These are phyloP conservation scores for Geococcyx californianus DNA, from an alignment of 2,113 vertebrate species.

Conservation along the genomic window DNA sequence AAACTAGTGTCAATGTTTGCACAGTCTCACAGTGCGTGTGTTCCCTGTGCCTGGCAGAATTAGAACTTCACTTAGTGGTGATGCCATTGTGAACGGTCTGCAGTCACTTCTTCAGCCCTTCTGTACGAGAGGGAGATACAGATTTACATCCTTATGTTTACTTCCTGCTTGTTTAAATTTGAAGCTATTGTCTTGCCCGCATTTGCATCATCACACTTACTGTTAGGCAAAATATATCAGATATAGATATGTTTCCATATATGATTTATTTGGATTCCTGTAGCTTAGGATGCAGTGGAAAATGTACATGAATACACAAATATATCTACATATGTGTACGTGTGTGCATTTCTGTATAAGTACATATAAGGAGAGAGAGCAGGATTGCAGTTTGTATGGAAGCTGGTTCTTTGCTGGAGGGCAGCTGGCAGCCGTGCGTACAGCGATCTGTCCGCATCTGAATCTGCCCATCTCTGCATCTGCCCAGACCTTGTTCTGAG, in stretches of 20 bases:
- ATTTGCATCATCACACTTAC: not conserved
- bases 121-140: not conserved
- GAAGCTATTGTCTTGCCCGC: not conserved
- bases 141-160: not conserved
- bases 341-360: accelerated
- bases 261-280: not conserved
- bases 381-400: accelerated
- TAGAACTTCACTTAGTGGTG: not conserved
- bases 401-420: not conserved
- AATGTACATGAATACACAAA: not conserved
- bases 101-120: not conserved
- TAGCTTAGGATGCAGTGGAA: not conserved
- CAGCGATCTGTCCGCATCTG: accelerated
- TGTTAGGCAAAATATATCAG: not conserved
- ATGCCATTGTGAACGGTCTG: accelerated
- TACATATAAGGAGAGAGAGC: accelerated
- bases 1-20: not conserved
- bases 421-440: not conserved
- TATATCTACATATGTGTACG: accelerated
- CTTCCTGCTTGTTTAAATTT: not conserved
- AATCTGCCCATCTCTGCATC: not conserved
- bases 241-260: not conserved
- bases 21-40: not conserved
- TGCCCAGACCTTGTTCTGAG: no score
- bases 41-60: not conserved